Conservation (phyloP, 1,140 invertebrate genomes). For the Thaumetopoea pityocampa region DNA sequence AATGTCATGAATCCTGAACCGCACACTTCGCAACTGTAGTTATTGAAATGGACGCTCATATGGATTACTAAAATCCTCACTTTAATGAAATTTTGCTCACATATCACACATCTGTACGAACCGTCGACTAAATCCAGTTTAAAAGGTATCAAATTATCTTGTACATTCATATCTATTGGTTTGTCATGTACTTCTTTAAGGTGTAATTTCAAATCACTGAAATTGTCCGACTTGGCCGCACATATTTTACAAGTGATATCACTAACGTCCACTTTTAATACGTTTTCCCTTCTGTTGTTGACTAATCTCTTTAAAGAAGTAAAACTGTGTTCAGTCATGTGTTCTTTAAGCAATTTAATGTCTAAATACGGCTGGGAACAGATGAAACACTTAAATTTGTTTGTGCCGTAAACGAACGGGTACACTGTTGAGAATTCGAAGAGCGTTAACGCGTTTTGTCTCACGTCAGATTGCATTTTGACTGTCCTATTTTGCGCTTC, state of each 20-base stretch:
- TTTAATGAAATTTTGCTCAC: conserved; percentile 76
- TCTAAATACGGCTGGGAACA: conserved; percentile 57
- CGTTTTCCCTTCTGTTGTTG: conserved; percentile 54
- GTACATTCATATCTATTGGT: conserved; percentile 45
- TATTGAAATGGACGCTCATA: conserved; percentile 68
- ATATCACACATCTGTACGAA: conserved; percentile 73
- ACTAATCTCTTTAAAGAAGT: conserved; percentile 47
- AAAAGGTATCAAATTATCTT: conserved; percentile 65
- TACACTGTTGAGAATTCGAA: conserved; percentile 62
- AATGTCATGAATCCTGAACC: conserved; percentile 75
- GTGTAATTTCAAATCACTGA: conserved; percentile 46
- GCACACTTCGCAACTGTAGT: conserved; percentile 71
- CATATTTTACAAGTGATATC: conserved; percentile 54
- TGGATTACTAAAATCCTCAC: conserved; percentile 60
- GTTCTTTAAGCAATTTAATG: conserved; percentile 36
- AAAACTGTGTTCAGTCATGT: conserved; percentile 54
- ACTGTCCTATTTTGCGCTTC: conserved; percentile 14
- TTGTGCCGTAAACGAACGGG: conserved; percentile 60
- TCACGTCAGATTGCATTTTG: conserved; percentile 35
- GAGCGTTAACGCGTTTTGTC: conserved; percentile 53
- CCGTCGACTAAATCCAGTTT: conserved; percentile 41
- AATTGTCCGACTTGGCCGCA: conserved; percentile 27
- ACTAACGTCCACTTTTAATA: conserved; percentile 59
- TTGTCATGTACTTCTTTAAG: conserved; percentile 52
- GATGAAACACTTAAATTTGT: conserved; percentile 65